Base-by-base conservation (phyloP, 2,797 vertebrate genomes). In the Pipistrellus pipistrellus region DNA sequence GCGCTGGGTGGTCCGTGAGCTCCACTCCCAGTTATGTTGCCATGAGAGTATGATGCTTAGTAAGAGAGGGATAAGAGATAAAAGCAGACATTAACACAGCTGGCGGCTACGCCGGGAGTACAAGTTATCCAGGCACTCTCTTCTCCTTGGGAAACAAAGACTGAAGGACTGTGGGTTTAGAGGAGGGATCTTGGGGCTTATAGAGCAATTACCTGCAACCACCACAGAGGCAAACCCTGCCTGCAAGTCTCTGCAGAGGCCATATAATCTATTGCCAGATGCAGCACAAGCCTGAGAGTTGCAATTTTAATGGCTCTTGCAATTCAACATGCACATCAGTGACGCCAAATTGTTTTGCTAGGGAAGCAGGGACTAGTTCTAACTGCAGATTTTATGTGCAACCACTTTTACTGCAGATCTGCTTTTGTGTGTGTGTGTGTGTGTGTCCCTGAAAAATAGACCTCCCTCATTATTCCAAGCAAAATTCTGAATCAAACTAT, bases 111-210 rank as follows among this genome's bases (percentile, higher is more conserved):
- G 77, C 53, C 71, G 44, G 72, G 64, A 92, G 35, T 71, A 55
- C 38, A 94, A 84, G 92, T 86, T 86, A 91, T 85, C 48, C 55
- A 77, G 53, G 51, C 84, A 85, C 72, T 91, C 62, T 85, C 30
- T n/a, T 91, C 46, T 94, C 81, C 82, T 82, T 91, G 78, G 85
- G 91, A 97, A 95, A 92, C 90, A 95, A 95, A 95, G 80, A 92
- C 77, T 4, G 10, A 88, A 96, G 84, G 71, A 46, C 55, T 57
- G 2, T 25, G 88, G 88, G 71, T 95, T 96, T 83, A 96, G 53
- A 94, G 44, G n/a, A 64, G 35, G 59, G 90, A 92, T 94, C 91
- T 73, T 66, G 27, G 85, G 78, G 83, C 71, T 96, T 90, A 97
- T 0, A 75, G 55, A 87, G 62, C 76, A 93, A 97, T 92, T 83